phyloP scores from a whole-genome alignment of 2,113 vertebrate genomes.

The Trogon surrucura region DNA sequence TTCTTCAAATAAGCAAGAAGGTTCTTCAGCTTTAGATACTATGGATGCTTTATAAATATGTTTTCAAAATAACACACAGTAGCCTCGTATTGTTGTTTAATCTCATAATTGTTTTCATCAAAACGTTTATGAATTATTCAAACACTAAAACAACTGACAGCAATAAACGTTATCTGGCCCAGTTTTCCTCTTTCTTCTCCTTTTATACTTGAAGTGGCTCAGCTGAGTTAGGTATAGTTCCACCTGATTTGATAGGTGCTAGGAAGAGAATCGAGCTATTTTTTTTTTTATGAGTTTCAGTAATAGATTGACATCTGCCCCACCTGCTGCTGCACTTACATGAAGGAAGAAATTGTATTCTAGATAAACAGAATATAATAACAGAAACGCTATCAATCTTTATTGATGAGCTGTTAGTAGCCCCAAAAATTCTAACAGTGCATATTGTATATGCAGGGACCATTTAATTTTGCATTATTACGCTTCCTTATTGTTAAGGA shows the following conservation, averaged over 20 bases:
- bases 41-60: not conserved
- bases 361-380: not conserved
- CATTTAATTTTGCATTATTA: not conserved
- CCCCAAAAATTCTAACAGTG: not conserved
- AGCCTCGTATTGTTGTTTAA: not conserved
- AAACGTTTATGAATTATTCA: conserved; percentile 31
- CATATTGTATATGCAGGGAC: not conserved
- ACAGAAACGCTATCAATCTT: not conserved
- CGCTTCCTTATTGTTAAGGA: not conserved
- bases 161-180: not conserved
- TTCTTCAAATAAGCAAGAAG: not conserved
- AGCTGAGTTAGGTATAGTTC: not conserved
- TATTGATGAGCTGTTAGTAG: not conserved
- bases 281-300: not conserved
- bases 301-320: not conserved
- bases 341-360: not conserved
- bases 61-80: not conserved
- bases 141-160: not conserved
- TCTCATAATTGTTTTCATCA: conserved; percentile 18
- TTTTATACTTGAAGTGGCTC: not conserved
- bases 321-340: not conserved
- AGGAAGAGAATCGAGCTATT: not conserved
- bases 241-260: not conserved
- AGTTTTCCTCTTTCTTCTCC: conserved; percentile 3
- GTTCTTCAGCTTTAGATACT: not conserved